A percentile compares a stretch with the other conserved stretches of the same genome.
Evolutionary conservation across 2,113 vertebrate genomes (phyloP).

Genomic region (Rhadina sibilatrix): DNA sequence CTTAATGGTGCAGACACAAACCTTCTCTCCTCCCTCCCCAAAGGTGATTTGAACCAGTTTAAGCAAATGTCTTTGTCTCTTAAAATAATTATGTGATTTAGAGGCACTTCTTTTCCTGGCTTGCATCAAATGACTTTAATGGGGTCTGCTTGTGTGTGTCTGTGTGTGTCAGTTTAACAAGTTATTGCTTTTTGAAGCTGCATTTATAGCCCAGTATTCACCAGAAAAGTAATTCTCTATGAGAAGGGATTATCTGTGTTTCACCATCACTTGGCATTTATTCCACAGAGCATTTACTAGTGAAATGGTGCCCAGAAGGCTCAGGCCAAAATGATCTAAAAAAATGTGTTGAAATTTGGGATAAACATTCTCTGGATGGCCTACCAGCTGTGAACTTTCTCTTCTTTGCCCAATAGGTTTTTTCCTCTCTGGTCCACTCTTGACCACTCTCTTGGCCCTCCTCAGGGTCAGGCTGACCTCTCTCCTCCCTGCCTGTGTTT

Average conservation of each 20-base stretch:
- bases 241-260: constrained; percentile 2
- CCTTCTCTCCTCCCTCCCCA: neutral
- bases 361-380: neutral
- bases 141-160: neutral
- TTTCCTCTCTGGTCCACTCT: neutral
- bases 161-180: neutral
- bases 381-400: neutral
- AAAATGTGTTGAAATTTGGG: neutral
- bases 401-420: neutral
- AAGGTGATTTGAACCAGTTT: constrained; percentile 41
- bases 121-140: constrained; percentile 41
- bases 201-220: neutral
- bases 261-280: neutral
- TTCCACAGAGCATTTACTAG: neutral
- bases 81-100: constrained; percentile 64
- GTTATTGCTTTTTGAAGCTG: constrained; percentile 21
- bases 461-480: neutral
- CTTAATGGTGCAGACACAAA: constrained; percentile 2
- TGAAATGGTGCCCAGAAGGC: constrained; percentile 7
- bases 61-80: constrained; percentile 21
- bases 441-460: neutral
- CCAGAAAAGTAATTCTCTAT: neutral
- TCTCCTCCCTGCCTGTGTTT: neutral
- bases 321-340: neutral
- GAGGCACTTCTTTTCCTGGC: neutral